A percentile compares a stretch with the other conserved stretches of the same genome.
Conservation (phyloP, 1,140 invertebrate genomes). For the Bombus breviceps region DNA sequence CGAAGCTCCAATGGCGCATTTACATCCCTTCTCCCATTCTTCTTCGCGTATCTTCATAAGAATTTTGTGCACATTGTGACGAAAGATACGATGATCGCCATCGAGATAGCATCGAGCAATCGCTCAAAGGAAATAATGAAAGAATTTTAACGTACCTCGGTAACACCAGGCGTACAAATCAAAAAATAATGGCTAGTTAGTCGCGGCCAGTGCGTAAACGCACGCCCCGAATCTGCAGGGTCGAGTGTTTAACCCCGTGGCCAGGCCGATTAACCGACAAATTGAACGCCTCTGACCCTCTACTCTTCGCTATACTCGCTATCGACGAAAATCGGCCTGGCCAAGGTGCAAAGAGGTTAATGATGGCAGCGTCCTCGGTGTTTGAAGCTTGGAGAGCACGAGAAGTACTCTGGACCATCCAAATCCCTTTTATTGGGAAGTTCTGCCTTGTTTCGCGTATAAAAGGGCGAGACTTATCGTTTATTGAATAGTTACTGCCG, state of each 20-base stretch:
- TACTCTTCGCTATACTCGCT: background rate
- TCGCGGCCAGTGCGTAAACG: constrained; percentile 53
- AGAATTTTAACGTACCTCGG: too few relatives aligned
- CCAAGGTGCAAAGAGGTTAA: constrained; percentile 38
- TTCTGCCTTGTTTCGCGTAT: background rate
- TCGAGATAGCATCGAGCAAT: too few relatives aligned
- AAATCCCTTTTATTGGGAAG: background rate
- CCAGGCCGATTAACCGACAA: constrained; percentile 62
- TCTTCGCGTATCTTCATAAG: background rate
- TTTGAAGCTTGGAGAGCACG: background rate
- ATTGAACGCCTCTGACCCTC: constrained; percentile 55
- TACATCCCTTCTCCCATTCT: too few relatives aligned
- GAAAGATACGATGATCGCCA: constrained; percentile 13
- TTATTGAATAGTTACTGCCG: background rate
- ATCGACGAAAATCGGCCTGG: constrained; percentile 12
- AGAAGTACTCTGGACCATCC: background rate
- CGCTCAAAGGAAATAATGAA: too few relatives aligned
- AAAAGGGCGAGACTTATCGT: background rate
- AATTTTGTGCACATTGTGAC: too few relatives aligned
- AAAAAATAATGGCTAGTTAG: constrained; percentile 64
- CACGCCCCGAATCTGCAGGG: constrained; percentile 52
- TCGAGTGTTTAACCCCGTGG: constrained; percentile 63
- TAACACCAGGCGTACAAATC: constrained; percentile 63
- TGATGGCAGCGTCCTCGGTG: background rate
- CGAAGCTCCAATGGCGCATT: constrained; percentile 66